Base-by-base conservation (phyloP, 2,888 invertebrate species). In the Mesorhabditis sp. region DNA sequence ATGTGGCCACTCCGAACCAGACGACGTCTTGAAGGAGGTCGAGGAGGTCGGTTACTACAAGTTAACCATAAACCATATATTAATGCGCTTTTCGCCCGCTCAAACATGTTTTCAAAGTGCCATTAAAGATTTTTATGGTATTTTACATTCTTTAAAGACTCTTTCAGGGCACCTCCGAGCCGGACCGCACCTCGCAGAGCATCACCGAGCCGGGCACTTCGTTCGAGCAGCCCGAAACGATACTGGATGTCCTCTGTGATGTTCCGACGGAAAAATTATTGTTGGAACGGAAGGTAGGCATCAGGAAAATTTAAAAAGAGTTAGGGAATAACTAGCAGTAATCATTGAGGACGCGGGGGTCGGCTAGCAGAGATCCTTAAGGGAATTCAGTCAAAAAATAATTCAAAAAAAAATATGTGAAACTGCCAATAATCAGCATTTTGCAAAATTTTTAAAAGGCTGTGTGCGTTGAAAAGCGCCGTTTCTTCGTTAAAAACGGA, bases 1-100 rank as follows among this genome's bases (percentile, higher is more conserved):
- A 28, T 61, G 43, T 7, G 63, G 62, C 77, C 80, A 77, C 73
- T 70, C 62, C 66, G 80, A 13, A 79, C 80, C 0, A 73, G 75
- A 68, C 71, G 75, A 67, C 71, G 71, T 42, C 74, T 75, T 44
- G 62, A 28, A 43, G 58, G 61, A 50, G 68, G 70, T 28, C 28
- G 28, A 28, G 28, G 28, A 28, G 28, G 28, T 28, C 28, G 28
- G 28, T 28, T 28, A 28, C 28, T 28, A 28, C 28, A 28, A 28
- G 1, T 28, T 28, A 28, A 28, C 28, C 28, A 28, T 28, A 28
- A 28, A 28, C 28, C 28, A 28, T 28, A 28, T 28, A 28, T 28
- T 28, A 28, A 28, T 28, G 28, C 28, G 28, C 1, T 28, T 28
- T 28, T 28, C 28, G 4, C 43, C n/a, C 15, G 15, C n/a, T 6